Conservation (phyloP, 2,888 invertebrate genomes). For the Acronicta leporina region DNA sequence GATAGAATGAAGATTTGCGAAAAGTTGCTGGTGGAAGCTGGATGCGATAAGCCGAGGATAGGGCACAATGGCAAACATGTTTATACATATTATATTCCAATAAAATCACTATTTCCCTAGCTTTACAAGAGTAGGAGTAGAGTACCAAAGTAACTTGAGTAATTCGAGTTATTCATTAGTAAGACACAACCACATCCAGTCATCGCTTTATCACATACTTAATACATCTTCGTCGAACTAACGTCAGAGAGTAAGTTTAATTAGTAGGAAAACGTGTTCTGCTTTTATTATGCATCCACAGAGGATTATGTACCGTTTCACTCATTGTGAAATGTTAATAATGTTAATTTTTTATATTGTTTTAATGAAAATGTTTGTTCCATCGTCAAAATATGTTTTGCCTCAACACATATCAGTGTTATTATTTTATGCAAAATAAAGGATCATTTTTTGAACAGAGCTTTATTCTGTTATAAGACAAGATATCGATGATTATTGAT, state of each 20-base stretch:
- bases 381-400: constrained; percentile 24
- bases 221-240: constrained; percentile 56
- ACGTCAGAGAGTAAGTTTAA: constrained; percentile 73
- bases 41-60: no score
- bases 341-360: constrained; percentile 51
- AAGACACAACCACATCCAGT: constrained; percentile 39
- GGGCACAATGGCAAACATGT: no score
- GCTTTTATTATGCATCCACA: constrained; percentile 69
- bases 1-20: no score
- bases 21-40: no score
- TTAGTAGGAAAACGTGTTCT: constrained; percentile 76
- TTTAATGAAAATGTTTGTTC: constrained; percentile 37
- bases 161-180: constrained; percentile 34
- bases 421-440: constrained; percentile 14
- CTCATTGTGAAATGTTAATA: constrained; percentile 63
- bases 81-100: no score
- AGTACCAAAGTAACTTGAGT: not conserved
- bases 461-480: no score
- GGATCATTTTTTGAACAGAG: constrained; percentile 5
- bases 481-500: no score
- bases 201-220: constrained; percentile 24
- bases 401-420: constrained; percentile 13
- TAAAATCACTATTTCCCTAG: no score
- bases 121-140: not conserved
- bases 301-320: constrained; percentile 65